Evolutionary conservation across 2,113 vertebrate genomes (phyloP).

Genomic region (Microcebus lehilahytsara): DNA sequence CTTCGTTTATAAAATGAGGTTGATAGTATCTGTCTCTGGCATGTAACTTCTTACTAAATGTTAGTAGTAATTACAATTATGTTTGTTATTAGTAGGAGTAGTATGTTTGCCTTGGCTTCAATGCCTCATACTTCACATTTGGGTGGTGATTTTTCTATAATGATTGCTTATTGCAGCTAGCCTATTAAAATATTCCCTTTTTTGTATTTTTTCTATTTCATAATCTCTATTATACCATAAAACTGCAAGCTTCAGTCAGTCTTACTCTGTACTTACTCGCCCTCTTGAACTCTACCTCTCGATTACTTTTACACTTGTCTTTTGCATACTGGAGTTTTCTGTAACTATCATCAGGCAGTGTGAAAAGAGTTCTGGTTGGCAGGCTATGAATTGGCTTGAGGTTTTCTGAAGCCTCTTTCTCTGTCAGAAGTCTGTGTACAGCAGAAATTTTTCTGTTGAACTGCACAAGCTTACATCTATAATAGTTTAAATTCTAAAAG

Average conservation of each 20-base stretch:
- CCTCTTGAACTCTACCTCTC: background rate
- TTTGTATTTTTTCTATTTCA: background rate
- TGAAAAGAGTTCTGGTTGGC: background rate
- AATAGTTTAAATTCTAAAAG: slow-evolving; percentile 17
- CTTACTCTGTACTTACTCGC: background rate
- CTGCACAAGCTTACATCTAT: background rate
- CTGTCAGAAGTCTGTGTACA: background rate
- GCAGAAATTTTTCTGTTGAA: background rate
- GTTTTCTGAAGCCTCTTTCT: background rate
- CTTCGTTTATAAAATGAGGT: slow-evolving; percentile 6
- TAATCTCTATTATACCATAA: background rate
- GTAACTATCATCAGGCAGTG: background rate
- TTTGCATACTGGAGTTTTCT: background rate
- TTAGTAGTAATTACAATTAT: background rate
- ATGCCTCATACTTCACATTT: background rate
- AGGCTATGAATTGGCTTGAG: background rate
- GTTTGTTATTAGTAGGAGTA: background rate
- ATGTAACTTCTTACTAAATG: background rate
- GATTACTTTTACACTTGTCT: background rate
- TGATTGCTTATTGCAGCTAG: background rate
- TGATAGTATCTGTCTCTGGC: background rate
- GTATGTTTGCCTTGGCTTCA: background rate
- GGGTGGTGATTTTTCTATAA: background rate
- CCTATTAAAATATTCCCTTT: background rate
- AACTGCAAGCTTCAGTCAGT: background rate